phyloP scores from a whole-genome alignment of 2,113 vertebrate species.

The Trichechus manatus region DNA sequence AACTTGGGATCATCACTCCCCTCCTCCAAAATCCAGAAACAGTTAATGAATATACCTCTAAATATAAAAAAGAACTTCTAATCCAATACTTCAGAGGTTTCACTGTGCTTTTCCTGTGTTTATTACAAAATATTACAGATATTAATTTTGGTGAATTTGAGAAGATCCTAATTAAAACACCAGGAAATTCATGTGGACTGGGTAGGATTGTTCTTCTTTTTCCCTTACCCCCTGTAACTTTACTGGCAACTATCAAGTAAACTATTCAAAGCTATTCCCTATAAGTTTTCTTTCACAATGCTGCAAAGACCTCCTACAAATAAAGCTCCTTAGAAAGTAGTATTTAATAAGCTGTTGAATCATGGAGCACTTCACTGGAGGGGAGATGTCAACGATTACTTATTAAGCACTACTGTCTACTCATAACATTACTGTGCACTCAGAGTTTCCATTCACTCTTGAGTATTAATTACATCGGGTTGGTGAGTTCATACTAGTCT shows the following conservation, averaged over 20 bases:
- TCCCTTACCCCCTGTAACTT: background rate
- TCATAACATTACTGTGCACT: background rate
- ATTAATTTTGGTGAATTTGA: constrained; percentile 4
- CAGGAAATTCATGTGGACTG: background rate
- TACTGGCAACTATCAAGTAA: background rate
- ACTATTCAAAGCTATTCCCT: background rate
- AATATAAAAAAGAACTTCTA: background rate
- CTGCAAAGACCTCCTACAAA: background rate
- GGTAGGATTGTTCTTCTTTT: background rate
- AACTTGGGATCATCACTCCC: background rate
- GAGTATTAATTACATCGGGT: background rate
- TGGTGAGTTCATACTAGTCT: background rate
- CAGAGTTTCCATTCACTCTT: background rate
- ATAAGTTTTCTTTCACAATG: background rate
- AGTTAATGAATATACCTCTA: background rate
- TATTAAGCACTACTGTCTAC: background rate
- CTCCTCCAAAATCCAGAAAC: constrained; percentile 2
- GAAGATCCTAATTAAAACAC: constrained; percentile 33
- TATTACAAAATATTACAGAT: constrained; percentile 13
- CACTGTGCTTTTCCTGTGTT: background rate
- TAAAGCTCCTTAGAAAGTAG: background rate
- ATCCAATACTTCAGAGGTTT: background rate
- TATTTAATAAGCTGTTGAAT: background rate
- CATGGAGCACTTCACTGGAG: accelerated
- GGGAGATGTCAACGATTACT: background rate